Evolutionary conservation across 1,140 invertebrate genomes (phyloP), one percentile per base, ranked within the genome.

Genomic region (Chrysoperla carnea): DNA sequence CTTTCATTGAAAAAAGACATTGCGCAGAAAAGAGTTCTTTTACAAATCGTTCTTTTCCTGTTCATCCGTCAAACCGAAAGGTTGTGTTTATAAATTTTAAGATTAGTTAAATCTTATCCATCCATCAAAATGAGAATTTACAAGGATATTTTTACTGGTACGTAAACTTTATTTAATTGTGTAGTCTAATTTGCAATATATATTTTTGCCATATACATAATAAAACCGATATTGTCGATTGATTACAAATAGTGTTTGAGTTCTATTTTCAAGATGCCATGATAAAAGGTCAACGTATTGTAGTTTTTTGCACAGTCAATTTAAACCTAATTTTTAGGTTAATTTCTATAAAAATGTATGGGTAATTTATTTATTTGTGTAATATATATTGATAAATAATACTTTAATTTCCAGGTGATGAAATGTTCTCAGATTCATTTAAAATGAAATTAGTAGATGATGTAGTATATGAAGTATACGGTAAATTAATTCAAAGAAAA

Each of bases 351-450:
- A 23, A 9, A 9, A 31, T 15, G 8, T 36, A 36, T 11, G 23
- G 7, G 8, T 37, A 11, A 13, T 15, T 27, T 37, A 6, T 6
- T 29, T 14, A 14, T 12, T 29, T 27, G 15, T 9, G 2, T 6
- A 4, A 8, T 38, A 8, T 11, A 31, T 36, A 12, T 40, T 27
- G n/a, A 29, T 29, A 9, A 13, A n/a, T 14, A 4, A 17, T 39
- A 15, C 4, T n/a, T n/a, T n/a, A n/a, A n/a, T 55, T 73, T 70
- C 60, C 68, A 87, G 89, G 88, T 53, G 92, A 97, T 64, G 93
- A 97, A 68, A 90, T 97, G 81, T 94, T 94, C 70, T 91, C 91
- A 31, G 93, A 97, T 66, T 84, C 86, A n/a, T 94, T 90, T 62
- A 94, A 85, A 68, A 78, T 93, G 45, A 91, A 94, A 61, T 63